phyloP scores from a whole-genome alignment of 2,113 vertebrate genomes.

The Columba janthina region DNA sequence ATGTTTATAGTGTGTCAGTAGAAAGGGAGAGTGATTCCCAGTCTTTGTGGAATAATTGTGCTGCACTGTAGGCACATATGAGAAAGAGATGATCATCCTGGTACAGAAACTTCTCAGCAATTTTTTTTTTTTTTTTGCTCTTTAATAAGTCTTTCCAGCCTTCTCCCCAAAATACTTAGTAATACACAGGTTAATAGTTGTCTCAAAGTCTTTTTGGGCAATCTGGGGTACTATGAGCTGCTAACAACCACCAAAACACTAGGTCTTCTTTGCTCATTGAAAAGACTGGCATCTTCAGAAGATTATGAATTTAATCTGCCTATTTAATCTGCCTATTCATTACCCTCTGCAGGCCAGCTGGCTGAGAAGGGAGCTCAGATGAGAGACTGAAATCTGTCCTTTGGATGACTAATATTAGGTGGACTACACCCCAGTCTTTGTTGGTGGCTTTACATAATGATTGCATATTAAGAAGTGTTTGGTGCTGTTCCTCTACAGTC shows the following conservation, averaged over 20 bases:
- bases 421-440: not conserved
- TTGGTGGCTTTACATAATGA: not conserved
- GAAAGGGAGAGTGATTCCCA: not conserved
- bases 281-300: not conserved
- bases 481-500: not conserved
- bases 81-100: not conserved
- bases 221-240: not conserved
- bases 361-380: not conserved
- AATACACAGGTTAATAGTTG: not conserved
- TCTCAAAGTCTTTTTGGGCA: not conserved
- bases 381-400: not conserved
- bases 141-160: not conserved
- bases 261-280: not conserved
- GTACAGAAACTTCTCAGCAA: not conserved
- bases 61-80: not conserved
- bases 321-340: not conserved
- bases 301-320: not conserved
- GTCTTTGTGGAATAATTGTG: not conserved
- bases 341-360: not conserved
- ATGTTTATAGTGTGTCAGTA: not conserved
- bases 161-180: not conserved
- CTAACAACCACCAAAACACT: not conserved
- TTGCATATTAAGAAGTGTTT: constrained; percentile 6
- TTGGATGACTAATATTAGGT: not conserved
- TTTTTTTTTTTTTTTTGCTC: not conserved